These are phyloP conservation scores for Beaufortia kweichowensis DNA, from an alignment of 2,113 vertebrate species.

Conservation along the genomic window DNA sequence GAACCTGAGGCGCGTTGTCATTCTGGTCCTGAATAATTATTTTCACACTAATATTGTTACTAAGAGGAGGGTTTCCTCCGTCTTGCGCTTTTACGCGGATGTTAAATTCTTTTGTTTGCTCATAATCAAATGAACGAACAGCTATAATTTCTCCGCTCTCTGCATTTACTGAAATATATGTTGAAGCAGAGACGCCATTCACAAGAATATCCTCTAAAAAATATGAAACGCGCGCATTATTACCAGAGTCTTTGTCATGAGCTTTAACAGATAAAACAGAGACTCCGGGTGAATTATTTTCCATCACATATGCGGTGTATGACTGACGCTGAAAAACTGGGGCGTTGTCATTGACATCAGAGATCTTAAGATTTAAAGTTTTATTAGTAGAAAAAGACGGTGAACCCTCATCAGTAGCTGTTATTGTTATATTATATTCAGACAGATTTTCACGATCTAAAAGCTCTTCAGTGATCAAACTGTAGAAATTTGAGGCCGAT, in stretches of 20 bases:
- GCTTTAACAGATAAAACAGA: conserved; percentile 66
- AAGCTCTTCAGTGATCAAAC: conserved; percentile 64
- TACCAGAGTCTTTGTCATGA: conserved; percentile 64
- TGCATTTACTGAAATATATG: conserved; percentile 72
- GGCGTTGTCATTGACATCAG: conserved; percentile 46
- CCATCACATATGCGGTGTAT: conserved; percentile 57
- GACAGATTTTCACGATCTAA: conserved; percentile 80
- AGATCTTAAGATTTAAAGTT: conserved; percentile 65
- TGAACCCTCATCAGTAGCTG: not conserved
- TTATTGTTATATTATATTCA: conserved; percentile 76
- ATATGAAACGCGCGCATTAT: conserved; percentile 58
- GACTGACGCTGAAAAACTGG: conserved; percentile 62
- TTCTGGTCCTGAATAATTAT: conserved; percentile 76
- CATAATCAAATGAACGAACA: conserved; percentile 74
- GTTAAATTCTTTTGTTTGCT: conserved; percentile 69
- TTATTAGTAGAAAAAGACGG: conserved; percentile 58
- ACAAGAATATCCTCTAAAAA: conserved; percentile 66
- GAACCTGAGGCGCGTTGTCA: conserved; percentile 74
- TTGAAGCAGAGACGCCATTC: conserved; percentile 58
- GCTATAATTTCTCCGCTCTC: conserved; percentile 69
- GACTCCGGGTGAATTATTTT: conserved; percentile 69
- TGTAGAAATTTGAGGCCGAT: conserved; percentile 69
- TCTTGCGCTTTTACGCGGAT: conserved; percentile 57
- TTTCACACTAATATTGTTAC: conserved; percentile 62
- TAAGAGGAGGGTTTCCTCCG: conserved; percentile 38